phyloP scores from a whole-genome alignment of 2,113 vertebrate species.

The Rhinopithecus roxellana region DNA sequence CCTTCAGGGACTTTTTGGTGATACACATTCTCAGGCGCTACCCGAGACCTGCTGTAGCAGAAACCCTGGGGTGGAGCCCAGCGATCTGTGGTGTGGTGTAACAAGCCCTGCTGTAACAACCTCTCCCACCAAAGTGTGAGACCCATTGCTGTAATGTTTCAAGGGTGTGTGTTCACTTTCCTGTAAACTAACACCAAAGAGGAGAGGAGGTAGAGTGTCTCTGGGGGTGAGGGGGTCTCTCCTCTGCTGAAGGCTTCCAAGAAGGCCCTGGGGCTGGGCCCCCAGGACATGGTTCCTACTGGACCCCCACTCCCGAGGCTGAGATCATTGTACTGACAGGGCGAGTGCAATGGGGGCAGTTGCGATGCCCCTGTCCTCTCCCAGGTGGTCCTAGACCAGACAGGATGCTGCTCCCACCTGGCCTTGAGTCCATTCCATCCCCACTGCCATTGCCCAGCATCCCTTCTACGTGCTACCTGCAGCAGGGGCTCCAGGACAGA shows the following conservation, averaged over 20 bases:
- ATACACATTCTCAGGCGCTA: neutral
- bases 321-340: neutral
- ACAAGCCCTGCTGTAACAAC: no score
- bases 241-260: neutral
- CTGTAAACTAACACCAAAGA: neutral
- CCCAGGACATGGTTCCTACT: neutral
- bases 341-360: neutral
- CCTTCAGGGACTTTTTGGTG: neutral
- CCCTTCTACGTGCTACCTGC: neutral
- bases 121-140: fast-evolving
- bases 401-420: neutral
- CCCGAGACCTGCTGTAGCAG: neutral
- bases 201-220: neutral
- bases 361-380: neutral
- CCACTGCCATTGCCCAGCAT: no score
- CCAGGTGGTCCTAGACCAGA: neutral
- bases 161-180: neutral
- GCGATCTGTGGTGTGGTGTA: fast-evolving
- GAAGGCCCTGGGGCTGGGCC: neutral
- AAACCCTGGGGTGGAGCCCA: neutral
- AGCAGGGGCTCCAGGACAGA: neutral
- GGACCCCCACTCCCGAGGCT: neutral
- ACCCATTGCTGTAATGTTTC: neutral
- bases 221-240: no score
- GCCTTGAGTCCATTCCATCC: neutral